A percentile compares a stretch with the other conserved stretches of the same genome.
These are phyloP conservation scores for Tenthredo amoena DNA, from an alignment of 2,888 invertebrate genomes.

Conservation along the genomic window DNA sequence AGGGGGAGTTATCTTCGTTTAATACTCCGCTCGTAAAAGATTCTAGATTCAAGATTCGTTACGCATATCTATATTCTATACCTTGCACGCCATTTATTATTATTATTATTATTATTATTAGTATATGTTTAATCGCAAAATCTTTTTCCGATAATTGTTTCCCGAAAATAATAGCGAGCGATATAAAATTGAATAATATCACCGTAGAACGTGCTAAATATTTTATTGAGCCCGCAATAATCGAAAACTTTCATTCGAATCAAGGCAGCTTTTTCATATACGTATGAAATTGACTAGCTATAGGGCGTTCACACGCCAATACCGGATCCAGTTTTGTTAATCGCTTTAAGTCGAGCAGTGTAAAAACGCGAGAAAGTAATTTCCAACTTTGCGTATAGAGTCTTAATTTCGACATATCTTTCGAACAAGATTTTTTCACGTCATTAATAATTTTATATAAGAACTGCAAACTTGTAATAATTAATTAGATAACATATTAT, in stretches of 20 bases:
- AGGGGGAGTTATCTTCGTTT: background rate
- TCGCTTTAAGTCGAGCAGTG: too few species aligned
- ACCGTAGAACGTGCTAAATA: background rate
- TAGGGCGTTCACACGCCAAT: background rate
- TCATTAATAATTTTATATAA: too few species aligned
- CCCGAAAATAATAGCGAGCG: background rate
- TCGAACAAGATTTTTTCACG: too few species aligned
- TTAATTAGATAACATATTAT: too few species aligned
- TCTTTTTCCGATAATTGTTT: background rate
- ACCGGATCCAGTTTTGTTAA: background rate
- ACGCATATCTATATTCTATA: background rate
- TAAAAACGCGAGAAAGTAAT: too few species aligned
- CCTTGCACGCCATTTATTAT: background rate
- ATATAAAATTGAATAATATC: background rate
- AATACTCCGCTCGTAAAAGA: conserved; percentile 1
- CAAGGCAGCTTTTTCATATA: background rate
- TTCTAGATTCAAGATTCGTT: background rate
- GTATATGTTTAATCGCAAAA: background rate
- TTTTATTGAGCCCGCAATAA: background rate
- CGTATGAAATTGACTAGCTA: background rate
- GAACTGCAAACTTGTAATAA: too few species aligned
- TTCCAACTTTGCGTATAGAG: too few species aligned
- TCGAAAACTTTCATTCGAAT: background rate
- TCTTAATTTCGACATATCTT: too few species aligned
- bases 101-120: background rate